Evolutionary conservation across 1,140 invertebrate species (phyloP).

Genomic region (Calosoma granatense): DNA sequence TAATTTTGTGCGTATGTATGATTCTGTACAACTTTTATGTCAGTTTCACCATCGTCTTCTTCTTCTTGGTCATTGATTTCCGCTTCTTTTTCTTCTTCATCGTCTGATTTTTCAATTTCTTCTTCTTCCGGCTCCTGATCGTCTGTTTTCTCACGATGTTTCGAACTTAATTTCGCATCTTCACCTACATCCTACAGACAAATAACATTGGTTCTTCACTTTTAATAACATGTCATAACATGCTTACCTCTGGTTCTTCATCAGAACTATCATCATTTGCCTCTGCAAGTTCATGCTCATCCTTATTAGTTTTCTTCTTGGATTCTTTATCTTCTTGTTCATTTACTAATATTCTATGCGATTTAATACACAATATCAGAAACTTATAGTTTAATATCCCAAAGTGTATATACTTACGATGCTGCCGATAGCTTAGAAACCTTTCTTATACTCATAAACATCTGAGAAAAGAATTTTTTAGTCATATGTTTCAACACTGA

Average conservation of each 20-base stretch:
- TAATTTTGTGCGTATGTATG: constrained; percentile 51
- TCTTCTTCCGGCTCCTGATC: constrained; percentile 67
- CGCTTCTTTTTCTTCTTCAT: constrained; percentile 39
- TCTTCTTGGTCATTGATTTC: constrained; percentile 32
- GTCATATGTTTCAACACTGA: constrained; percentile 59
- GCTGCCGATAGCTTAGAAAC: constrained; percentile 21
- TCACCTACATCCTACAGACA: too few relatives aligned
- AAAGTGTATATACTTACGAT: background rate
- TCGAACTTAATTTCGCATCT: constrained; percentile 40
- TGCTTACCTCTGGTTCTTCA: constrained; percentile 36
- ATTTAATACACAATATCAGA: too few relatives aligned
- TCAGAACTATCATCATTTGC: constrained; percentile 34
- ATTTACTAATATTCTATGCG: too few relatives aligned
- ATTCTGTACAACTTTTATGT: constrained; percentile 30
- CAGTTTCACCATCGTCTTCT: constrained; percentile 11
- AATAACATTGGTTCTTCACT: constrained; percentile 47
- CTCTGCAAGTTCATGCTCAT: constrained; percentile 31
- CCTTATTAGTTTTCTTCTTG: constrained; percentile 39
- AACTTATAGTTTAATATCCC: too few relatives aligned
- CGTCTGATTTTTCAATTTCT: constrained; percentile 43
- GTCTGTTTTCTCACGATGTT: constrained; percentile 55
- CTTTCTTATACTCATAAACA: constrained; percentile 42
- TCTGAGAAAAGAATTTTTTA: constrained; percentile 48
- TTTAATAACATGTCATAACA: constrained; percentile 57
- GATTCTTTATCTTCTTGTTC: constrained; percentile 24